These are phyloP conservation scores for Rhizomys pruinosus DNA, from an alignment of 2,113 vertebrate genomes.

Conservation along the genomic window DNA sequence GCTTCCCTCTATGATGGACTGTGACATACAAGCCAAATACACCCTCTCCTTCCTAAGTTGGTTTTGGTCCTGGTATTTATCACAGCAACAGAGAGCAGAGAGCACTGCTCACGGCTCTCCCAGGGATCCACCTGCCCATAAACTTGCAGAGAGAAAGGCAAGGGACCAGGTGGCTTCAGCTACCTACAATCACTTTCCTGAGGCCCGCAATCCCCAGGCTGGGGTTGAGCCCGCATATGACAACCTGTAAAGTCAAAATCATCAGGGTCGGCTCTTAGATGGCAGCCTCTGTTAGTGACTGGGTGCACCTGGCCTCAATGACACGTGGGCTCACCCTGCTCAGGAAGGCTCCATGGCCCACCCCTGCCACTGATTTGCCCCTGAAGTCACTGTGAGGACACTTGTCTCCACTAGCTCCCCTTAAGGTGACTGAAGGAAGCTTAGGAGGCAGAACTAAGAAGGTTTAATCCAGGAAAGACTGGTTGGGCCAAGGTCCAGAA, in stretches of 20 bases:
- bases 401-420: not conserved
- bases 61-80: too few species aligned
- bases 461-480: rapidly evolving
- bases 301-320: not conserved
- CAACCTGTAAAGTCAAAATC: rapidly evolving
- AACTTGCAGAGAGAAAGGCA: not conserved
- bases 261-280: rapidly evolving
- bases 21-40: too few species aligned
- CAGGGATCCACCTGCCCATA: rapidly evolving
- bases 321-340: rapidly evolving
- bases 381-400: rapidly evolving
- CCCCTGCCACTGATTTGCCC: too few species aligned
- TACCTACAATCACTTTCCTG: rapidly evolving
- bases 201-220: rapidly evolving
- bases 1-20: too few species aligned
- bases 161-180: not conserved
- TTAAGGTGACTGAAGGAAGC: rapidly evolving
- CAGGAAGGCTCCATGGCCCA: not conserved
- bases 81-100: too few species aligned
- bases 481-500: too few species aligned
- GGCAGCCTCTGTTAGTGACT: rapidly evolving
- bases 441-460: rapidly evolving
- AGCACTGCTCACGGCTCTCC: too few species aligned
- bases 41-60: too few species aligned
- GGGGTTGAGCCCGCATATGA: rapidly evolving